Base-by-base conservation (phyloP, 2,113 vertebrate genomes). In the Oncorhynchus clarkii region DNA sequence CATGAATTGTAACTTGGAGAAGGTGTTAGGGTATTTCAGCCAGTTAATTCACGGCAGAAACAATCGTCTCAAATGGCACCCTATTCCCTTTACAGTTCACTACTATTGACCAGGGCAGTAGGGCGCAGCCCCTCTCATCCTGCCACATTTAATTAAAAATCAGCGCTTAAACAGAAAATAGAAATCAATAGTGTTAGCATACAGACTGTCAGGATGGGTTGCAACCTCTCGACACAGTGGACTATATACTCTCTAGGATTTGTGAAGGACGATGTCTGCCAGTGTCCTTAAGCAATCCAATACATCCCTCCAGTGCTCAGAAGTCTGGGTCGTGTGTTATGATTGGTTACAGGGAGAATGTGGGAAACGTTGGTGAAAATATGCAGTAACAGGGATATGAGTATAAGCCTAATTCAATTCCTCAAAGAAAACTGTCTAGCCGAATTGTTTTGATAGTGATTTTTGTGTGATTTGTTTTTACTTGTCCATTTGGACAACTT, bases 171-270 rank as follows among this genome's bases (percentile, higher is more conserved):
- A 67, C 24, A 9, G 6, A 34, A 67, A 69, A n/a, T 11, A 18
- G 1, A 68, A 45, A 68, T 68, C 67, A 68, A 68, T 68, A 68
- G 67, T 69, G 34, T 69, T 69, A 69, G 67, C 8, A 18, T 45
- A 69, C 34, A 34, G 67, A 68, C 20, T 39, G 20, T 16, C 34
- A 69, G 67, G 67, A 48, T 69, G 34, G 67, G 34, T 39, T 69
- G 16, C 67, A 69, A n/a, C 16, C 18, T 39, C 67, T 45, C 34
- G 34, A 34, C 31, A 64, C 18, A 64, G 62, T 64, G 22, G 62
- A 64, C 62, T 64, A 64, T 26, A 64, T 5, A 31, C 5, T 16
- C 27, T 26, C 67, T n/a, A 34, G 34, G 67, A 69, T 20, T n/a
- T 45, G 18, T 45, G 20, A 20, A 69, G 67, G 67, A 69, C 67